Conservation (phyloP, 2,888 invertebrate genomes). For the Saturnia japonica region DNA sequence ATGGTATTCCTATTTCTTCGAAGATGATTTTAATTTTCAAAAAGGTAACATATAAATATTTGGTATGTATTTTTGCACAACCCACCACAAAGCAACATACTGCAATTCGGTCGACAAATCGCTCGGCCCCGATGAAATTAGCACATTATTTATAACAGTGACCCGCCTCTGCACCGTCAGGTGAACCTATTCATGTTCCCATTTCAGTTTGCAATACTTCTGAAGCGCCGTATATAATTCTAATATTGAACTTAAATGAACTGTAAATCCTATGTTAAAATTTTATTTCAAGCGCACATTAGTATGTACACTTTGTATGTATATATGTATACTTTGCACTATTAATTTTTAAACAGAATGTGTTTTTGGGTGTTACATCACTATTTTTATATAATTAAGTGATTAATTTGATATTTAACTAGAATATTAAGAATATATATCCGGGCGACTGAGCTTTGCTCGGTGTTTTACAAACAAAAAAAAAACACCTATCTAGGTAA, state of each 20-base stretch:
- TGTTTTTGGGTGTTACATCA: neutral
- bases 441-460: no score
- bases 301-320: neutral
- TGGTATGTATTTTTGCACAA: neutral
- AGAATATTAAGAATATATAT: neutral
- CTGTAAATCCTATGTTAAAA: neutral
- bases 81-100: conserved; percentile 47
- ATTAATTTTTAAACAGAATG: neutral
- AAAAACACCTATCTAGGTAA: no score
- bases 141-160: conserved; percentile 62
- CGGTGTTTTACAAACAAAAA: no score
- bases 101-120: conserved; percentile 58
- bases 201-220: conserved; percentile 39
- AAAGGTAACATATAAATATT: conserved; percentile 9
- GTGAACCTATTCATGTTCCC: conserved; percentile 43
- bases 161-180: conserved; percentile 50
- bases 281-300: neutral
- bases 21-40: neutral
- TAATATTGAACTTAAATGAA: conserved; percentile 15
- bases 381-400: conserved; percentile 14
- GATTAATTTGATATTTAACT: no score
- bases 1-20: neutral
- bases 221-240: conserved; percentile 34
- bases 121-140: conserved; percentile 52
- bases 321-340: neutral